Evolutionary conservation across 2,888 invertebrate species (phyloP), one percentile per base, ranked within the genome.

Genomic region (Entomobrya multifasciata): DNA sequence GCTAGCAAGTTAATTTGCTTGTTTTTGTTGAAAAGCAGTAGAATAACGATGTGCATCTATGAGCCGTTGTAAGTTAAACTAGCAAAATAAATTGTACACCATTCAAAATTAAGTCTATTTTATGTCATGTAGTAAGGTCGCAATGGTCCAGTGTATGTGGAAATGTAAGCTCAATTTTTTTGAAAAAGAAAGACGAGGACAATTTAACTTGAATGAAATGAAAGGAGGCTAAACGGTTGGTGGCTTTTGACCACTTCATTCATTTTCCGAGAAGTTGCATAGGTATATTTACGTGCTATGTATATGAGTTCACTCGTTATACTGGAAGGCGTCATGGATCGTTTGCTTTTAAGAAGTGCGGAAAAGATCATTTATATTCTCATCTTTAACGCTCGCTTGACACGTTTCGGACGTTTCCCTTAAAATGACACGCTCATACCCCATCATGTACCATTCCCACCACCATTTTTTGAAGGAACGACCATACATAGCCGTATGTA

Each of bases 351-450:
- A 52, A 30, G 10, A 15, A 41, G 78, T 78, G 62, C 47, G 30
- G 62, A 78, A 57, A 60, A 62, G 62, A 65, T 78, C 60, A 78
- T 78, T 78, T 78, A 47, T 27, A 78, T 78, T 78, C 78, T 60
- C 30, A 36, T 44, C 62, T 78, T 60, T 25, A 62, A 47, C 65
- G 44, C 78, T 13, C 47, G 47, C 27, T 62, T 41, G 47, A 49
- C 62, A 78, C 78, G 78, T 78, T 49, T 13, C 41, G 10, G 17
- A 41, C 47, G 41, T 62, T 78, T 30, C 30, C 77, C 4, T 30
- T 60, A 4, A 57, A 27, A 36, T 15, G 36, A 36, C 36, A n/a
- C 27, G 1, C 2, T 49, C 13, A 49, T 6, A 36, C 4, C 8
- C 8, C 36, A n/a, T n/a, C 36, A 36, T 6, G 36, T 36, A 36